Base-by-base conservation (phyloP, 2,888 invertebrate species). In the Stenodema calcarata region DNA sequence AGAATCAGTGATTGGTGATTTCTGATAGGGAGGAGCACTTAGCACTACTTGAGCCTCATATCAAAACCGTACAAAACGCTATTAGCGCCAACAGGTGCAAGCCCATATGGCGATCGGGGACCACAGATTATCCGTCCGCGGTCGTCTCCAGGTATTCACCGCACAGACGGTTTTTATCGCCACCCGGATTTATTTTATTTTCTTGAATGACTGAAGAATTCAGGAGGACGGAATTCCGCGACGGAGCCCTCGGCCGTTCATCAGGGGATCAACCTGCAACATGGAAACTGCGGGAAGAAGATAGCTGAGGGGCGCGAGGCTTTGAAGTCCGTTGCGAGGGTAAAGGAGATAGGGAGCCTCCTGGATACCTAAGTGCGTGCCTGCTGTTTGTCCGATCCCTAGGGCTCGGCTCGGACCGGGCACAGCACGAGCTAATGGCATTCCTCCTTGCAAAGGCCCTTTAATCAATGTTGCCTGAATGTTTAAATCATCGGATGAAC, bases 381-480 rank as follows among this genome's bases (percentile, higher is more conserved):
- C 41, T 75, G 73, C 41, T 75, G 73, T 75, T 75, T 75, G 73
- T 75, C 73, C 30, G 35, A 35, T 28, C 73, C 27, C 28, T 27
- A 73, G 73, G 35, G 73, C 35, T 12, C 28, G 73, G 73, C 41
- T 28, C 30, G 18, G 73, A 18, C 73, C 28, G n/a, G 35, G 16
- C 73, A n/a, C 35, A 54, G 80, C 80, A 80, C 80, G 80, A 80
- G 80, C 80, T 80, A 80, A 80, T 80, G 80, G 80, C 80, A 80
- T 80, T 80, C 80, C 80, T 80, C 35, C 30, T n/a, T 80, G 54
- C 80, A 80, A 18, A 30, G 50, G 54, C 54, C 54, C 78, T 80
- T 80, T 80, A 80, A 80, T 80, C 80, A 80, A 80, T 41, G 73
- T 41, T 75, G 18, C 73, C 73, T 41, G 41, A 14, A 35, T n/a